Conservation (phyloP, 2,113 vertebrate genomes). For the Triplophysa siluroides region DNA sequence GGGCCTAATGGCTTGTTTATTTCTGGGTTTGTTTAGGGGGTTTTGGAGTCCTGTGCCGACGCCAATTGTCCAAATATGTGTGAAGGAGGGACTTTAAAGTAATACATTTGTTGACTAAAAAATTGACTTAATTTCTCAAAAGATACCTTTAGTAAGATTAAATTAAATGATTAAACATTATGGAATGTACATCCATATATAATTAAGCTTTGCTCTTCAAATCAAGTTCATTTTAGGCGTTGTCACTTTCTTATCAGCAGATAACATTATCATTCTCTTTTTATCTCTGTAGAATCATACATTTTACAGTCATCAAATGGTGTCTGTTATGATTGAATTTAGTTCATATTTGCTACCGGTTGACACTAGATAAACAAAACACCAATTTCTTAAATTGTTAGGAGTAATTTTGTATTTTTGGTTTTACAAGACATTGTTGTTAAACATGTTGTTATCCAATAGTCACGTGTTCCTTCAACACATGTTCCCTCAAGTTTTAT, state of each 20-base stretch:
- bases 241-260: constrained; percentile 18
- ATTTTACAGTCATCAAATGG: constrained; percentile 1
- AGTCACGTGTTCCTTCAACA: no score
- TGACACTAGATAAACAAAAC: background rate
- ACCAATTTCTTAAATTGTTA: background rate
- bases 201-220: background rate
- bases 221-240: background rate
- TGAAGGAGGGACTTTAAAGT: background rate
- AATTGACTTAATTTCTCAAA: no score
- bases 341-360: constrained; percentile 2
- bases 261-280: constrained; percentile 13
- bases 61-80: background rate
- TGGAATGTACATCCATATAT: background rate
- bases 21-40: background rate
- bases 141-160: no score
- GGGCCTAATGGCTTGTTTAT: constrained; percentile 19
- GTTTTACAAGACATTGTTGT: background rate
- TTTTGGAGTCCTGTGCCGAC: background rate
- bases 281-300: background rate
- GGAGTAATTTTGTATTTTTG: background rate
- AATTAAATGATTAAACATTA: no score
- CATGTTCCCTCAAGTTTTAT: no score
- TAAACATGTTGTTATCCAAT: no score
- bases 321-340: constrained; percentile 6
- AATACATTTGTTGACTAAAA: no score